Evolutionary conservation across 2,888 invertebrate genomes (phyloP).

Genomic region (Dione vanillae): DNA sequence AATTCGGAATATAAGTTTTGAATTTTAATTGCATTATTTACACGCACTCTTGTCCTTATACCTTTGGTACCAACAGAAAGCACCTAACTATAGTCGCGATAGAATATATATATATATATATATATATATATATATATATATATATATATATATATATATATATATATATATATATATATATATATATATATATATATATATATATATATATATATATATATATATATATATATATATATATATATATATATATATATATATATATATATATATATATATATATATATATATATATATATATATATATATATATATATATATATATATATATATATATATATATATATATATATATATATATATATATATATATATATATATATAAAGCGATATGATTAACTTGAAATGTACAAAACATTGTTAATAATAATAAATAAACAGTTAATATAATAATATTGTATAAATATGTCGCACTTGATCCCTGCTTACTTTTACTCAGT

Average conservation of each 20-base stretch:
- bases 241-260: neutral
- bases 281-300: conserved; percentile 3
- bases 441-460: neutral
- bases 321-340: too few relatives aligned
- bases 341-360: neutral
- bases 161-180: too few relatives aligned
- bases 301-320: too few relatives aligned
- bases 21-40: neutral
- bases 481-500: conserved; percentile 34
- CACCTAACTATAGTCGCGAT: neutral
- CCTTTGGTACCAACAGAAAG: neutral
- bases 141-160: conserved; percentile 1
- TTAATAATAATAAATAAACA: neutral
- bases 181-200: too few relatives aligned
- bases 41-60: neutral
- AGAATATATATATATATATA: neutral
- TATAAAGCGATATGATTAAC: neutral
- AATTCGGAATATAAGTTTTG: conserved; percentile 1
- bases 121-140: neutral
- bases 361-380: neutral
- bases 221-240: neutral
- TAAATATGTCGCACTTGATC: conserved; percentile 29
- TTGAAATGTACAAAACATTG: neutral
- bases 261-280: neutral
- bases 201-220: neutral